These are phyloP conservation scores for Drosophila antonietae DNA, from an alignment of 2,888 invertebrate species.

Conservation along the genomic window DNA sequence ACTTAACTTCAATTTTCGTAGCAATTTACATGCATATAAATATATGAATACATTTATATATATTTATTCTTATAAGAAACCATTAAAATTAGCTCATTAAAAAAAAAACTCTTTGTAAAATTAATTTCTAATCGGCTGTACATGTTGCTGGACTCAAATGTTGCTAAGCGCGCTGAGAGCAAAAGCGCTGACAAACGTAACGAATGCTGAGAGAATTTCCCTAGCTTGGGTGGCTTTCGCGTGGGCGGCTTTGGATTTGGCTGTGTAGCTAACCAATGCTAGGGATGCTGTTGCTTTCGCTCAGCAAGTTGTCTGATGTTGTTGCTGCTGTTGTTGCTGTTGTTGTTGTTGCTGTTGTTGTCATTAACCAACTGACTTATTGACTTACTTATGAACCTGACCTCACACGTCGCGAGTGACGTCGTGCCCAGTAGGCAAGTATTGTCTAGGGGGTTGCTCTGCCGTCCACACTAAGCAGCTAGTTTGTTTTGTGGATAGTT, in stretches of 20 bases:
- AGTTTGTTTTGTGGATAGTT: conserved; percentile 12
- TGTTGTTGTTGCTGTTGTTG: conserved; percentile 45
- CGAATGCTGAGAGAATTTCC: conserved; percentile 63
- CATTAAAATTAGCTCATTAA: neutral
- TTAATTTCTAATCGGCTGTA: neutral
- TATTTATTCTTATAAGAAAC: neutral
- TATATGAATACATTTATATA: neutral
- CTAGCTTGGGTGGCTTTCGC: conserved; percentile 4
- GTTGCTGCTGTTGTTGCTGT: conserved; percentile 28
- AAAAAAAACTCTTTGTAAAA: neutral
- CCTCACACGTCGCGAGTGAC: conserved; percentile 64
- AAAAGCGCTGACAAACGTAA: conserved; percentile 43
- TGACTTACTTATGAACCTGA: conserved; percentile 80
- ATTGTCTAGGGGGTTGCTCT: conserved; percentile 36
- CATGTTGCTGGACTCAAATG: conserved; percentile 48
- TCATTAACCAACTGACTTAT: conserved; percentile 76
- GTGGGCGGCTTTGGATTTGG: neutral
- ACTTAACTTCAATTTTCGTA: too few relatives aligned
- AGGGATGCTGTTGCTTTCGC: conserved; percentile 26
- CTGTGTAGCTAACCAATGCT: conserved; percentile 1
- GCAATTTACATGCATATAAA: neutral
- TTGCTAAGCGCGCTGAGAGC: conserved; percentile 34
- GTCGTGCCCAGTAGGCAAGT: conserved; percentile 37
- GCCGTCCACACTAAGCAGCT: conserved; percentile 17
- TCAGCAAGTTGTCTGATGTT: conserved; percentile 16